A percentile compares a stretch with the other conserved stretches of the same genome.
Evolutionary conservation across 2,113 vertebrate species (phyloP).

Genomic region (Hippocampus barbouri): DNA sequence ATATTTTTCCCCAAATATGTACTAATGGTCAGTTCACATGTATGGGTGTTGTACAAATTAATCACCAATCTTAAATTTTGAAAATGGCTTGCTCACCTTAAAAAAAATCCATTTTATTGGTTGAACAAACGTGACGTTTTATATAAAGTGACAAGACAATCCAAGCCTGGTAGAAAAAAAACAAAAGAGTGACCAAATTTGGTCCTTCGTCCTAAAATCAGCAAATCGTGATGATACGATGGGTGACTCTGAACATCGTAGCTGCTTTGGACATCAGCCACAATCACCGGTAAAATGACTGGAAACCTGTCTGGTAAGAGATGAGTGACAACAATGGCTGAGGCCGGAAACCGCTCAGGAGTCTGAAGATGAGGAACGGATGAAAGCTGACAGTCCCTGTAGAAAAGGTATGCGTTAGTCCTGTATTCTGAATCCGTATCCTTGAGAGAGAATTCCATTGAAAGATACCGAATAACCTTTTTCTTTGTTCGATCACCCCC

Average conservation of each 20-base stretch:
- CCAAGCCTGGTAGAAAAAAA: too few species aligned
- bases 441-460: slow-evolving; percentile 28
- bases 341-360: neutral
- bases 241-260: too few species aligned
- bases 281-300: neutral
- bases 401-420: slow-evolving; percentile 10
- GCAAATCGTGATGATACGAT: neutral
- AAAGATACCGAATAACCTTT: slow-evolving; percentile 39
- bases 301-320: neutral
- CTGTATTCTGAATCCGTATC: slow-evolving; percentile 21
- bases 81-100: too few species aligned
- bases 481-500: slow-evolving; percentile 37
- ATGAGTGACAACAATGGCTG: neutral
- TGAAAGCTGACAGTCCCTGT: slow-evolving; percentile 4
- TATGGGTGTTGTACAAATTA: too few species aligned
- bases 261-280: neutral
- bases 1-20: too few species aligned
- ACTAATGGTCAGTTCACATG: too few species aligned
- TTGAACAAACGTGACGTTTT: too few species aligned
- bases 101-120: too few species aligned
- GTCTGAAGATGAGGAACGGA: neutral
- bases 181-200: too few species aligned
- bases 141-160: too few species aligned
- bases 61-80: too few species aligned
- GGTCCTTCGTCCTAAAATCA: neutral